phyloP scores from a whole-genome alignment of 1,140 invertebrate species.

The Eriocheir sinensis region DNA sequence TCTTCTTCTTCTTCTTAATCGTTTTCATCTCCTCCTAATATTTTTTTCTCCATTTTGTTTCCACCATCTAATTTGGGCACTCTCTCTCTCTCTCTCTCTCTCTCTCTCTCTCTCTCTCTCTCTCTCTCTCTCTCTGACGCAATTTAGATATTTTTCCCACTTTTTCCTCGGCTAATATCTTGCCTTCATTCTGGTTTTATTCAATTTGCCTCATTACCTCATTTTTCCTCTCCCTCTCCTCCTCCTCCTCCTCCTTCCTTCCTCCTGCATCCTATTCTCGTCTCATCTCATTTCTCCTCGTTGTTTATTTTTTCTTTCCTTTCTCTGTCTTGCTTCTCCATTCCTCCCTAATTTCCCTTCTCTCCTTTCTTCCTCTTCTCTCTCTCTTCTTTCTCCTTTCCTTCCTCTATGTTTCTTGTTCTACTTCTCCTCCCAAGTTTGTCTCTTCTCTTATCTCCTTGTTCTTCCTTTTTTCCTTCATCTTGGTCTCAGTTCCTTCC shows the following conservation, averaged over 20 bases:
- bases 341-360: not conserved
- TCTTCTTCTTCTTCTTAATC: not conserved
- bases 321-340: not conserved
- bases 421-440: not conserved
- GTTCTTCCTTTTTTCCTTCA: not conserved
- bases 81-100: conserved; percentile 30
- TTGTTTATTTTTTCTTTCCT: not conserved
- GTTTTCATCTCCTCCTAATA: not conserved
- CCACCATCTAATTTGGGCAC: not conserved
- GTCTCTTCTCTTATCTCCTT: not conserved
- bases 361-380: not conserved
- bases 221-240: not conserved
- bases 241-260: not conserved
- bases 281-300: not conserved
- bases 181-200: not conserved
- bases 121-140: not conserved
- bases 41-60: conserved; percentile 17
- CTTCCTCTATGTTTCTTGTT: not conserved
- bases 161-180: not conserved
- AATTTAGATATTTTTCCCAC: not conserved
- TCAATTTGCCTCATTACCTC: not conserved
- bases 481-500: not conserved
- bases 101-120: conserved; percentile 32
- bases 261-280: not conserved
- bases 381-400: not conserved